phyloP scores from a whole-genome alignment of 1,140 invertebrate genomes.

The Monomorium pharaonis region DNA sequence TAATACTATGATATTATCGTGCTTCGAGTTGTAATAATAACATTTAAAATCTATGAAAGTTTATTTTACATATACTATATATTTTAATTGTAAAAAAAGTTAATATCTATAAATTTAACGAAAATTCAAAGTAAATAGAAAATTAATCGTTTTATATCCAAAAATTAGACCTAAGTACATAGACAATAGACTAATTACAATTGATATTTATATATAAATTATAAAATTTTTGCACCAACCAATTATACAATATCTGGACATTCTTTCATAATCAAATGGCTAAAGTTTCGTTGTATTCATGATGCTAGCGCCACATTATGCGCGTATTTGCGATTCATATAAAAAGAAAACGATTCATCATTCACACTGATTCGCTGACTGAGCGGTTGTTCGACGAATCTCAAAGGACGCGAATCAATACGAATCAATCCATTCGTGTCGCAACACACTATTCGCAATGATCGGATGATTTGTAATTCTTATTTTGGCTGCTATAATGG shows the following conservation, averaged over 20 bases:
- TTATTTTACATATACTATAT: not conserved
- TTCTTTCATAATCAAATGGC: not conserved
- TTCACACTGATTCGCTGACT: too few relatives aligned
- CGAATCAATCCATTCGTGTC: too few relatives aligned
- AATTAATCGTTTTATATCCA: not conserved
- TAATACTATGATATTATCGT: not conserved
- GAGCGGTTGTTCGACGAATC: too few relatives aligned
- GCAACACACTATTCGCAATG: too few relatives aligned
- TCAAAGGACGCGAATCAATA: too few relatives aligned
- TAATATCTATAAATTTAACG: not conserved
- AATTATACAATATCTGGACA: not conserved
- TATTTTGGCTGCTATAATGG: too few relatives aligned
- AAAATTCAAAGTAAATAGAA: not conserved
- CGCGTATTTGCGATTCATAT: too few relatives aligned
- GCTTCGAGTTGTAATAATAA: not conserved
- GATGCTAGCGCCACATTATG: too few relatives aligned
- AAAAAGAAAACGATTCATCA: too few relatives aligned
- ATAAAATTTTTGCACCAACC: not conserved
- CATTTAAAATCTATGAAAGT: not conserved
- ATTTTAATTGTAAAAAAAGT: not conserved
- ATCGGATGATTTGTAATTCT: too few relatives aligned
- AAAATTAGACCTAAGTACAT: too few relatives aligned
- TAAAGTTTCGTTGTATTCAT: not conserved
- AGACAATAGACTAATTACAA: not conserved
- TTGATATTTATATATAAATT: not conserved